These are phyloP conservation scores for Hydropsyche betteni DNA, from an alignment of 2,888 invertebrate genomes.

Conservation along the genomic window DNA sequence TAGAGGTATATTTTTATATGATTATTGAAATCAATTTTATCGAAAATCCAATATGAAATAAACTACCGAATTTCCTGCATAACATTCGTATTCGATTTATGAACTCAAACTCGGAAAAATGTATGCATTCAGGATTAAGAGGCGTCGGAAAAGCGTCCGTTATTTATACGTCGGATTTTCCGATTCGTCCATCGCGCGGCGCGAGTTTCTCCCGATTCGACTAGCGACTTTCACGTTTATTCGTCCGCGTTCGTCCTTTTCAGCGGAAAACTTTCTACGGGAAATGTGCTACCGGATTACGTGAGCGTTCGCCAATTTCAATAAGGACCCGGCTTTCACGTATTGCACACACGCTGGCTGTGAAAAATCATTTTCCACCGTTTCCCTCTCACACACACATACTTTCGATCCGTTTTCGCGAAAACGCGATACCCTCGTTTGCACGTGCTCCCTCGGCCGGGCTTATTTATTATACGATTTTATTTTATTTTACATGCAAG, in stretches of 20 bases:
- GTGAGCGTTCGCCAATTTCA: conserved; percentile 20
- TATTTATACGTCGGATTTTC: neutral
- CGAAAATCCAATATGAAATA: too few relatives aligned
- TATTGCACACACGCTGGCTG: neutral
- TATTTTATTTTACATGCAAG: too few relatives aligned
- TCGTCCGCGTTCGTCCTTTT: neutral
- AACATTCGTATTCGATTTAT: too few relatives aligned
- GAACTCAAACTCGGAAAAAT: too few relatives aligned
- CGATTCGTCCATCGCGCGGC: neutral
- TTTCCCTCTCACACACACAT: neutral
- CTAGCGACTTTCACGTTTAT: neutral
- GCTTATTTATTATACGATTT: too few relatives aligned
- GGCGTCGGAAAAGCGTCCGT: too few relatives aligned
- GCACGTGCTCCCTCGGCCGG: too few relatives aligned
- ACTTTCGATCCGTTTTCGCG: conserved; percentile 19
- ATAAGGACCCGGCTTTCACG: conserved; percentile 22
- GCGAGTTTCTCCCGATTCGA: conserved; percentile 3
- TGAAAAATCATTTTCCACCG: conserved; percentile 20
- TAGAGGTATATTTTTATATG: conserved; percentile 63
- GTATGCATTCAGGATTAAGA: too few relatives aligned
- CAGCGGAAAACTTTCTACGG: neutral
- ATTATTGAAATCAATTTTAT: too few relatives aligned
- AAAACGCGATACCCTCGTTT: conserved; percentile 10
- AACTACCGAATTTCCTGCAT: too few relatives aligned
- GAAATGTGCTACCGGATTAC: neutral